Percentiles rank a stretch among this genome's conserved stretches.
Conservation (phyloP, 2,797 vertebrate genomes). For the Crax fasciolata region DNA sequence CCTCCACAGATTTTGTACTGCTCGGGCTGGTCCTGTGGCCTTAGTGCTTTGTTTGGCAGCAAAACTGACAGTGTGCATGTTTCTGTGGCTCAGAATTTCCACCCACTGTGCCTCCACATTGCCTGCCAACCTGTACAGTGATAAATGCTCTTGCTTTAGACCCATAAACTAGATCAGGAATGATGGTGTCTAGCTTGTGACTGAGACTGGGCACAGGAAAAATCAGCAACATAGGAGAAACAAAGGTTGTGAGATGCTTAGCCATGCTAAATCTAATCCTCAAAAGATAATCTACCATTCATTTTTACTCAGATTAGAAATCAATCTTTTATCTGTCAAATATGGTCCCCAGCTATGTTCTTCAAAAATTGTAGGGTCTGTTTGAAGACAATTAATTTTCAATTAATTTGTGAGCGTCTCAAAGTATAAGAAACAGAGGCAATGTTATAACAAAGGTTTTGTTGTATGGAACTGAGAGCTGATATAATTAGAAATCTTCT, state of each 20-base stretch:
- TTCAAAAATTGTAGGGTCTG: background rate
- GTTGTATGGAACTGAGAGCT: background rate
- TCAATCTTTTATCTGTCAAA: accelerated
- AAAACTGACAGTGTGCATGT: background rate
- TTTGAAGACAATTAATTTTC: background rate
- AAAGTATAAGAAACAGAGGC: background rate
- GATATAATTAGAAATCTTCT: background rate
- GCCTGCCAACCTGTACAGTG: background rate
- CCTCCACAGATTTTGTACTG: accelerated
- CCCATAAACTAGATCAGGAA: background rate
- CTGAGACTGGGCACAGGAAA: background rate
- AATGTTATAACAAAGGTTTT: background rate
- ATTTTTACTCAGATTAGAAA: background rate
- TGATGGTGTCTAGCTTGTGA: accelerated
- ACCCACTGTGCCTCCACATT: accelerated
- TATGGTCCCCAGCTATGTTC: background rate
- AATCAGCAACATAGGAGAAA: background rate
- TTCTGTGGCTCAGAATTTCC: background rate
- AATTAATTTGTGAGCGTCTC: background rate
- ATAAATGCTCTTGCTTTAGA: background rate
- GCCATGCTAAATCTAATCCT: background rate
- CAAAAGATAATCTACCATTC: background rate
- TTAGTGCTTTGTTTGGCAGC: background rate
- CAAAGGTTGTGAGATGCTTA: background rate
- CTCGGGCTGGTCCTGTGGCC: background rate